phyloP scores from a whole-genome alignment of 1,140 invertebrate genomes.

The Argopecten irradians region DNA sequence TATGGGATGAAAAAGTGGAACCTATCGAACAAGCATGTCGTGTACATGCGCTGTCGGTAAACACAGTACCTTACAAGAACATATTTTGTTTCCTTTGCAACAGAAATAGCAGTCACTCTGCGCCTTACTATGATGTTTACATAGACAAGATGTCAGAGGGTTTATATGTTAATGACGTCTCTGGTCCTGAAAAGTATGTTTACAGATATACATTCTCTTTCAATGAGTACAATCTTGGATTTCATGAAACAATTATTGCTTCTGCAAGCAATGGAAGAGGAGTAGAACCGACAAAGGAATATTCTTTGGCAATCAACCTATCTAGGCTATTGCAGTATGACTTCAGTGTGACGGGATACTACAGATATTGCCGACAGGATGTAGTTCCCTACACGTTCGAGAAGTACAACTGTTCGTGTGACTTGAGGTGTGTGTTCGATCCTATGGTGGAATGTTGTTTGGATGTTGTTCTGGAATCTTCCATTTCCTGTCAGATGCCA shows the following conservation, averaged over 20 bases:
- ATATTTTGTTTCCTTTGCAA: constrained; percentile 40
- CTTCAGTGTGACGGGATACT: neutral
- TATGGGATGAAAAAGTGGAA: neutral
- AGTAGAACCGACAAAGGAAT: neutral
- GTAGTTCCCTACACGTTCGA: neutral
- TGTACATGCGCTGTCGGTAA: neutral
- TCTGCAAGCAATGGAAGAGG: neutral
- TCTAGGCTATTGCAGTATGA: neutral
- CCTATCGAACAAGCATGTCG: neutral
- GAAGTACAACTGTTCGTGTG: neutral
- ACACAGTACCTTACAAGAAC: constrained; percentile 28
- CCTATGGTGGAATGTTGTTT: neutral
- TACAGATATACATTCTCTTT: too few relatives aligned
- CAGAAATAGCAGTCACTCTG: neutral
- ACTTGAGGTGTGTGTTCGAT: neutral
- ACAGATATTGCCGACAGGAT: neutral
- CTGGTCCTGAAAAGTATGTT: too few relatives aligned
- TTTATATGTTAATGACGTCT: too few relatives aligned
- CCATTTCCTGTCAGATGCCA: neutral
- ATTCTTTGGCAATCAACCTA: neutral
- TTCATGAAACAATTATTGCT: neutral
- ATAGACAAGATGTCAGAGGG: neutral
- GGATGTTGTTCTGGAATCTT: neutral
- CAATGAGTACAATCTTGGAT: neutral
- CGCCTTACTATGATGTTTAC: neutral